Conservation (phyloP, 1,140 invertebrate genomes). For the Harlomillsia oculata region DNA sequence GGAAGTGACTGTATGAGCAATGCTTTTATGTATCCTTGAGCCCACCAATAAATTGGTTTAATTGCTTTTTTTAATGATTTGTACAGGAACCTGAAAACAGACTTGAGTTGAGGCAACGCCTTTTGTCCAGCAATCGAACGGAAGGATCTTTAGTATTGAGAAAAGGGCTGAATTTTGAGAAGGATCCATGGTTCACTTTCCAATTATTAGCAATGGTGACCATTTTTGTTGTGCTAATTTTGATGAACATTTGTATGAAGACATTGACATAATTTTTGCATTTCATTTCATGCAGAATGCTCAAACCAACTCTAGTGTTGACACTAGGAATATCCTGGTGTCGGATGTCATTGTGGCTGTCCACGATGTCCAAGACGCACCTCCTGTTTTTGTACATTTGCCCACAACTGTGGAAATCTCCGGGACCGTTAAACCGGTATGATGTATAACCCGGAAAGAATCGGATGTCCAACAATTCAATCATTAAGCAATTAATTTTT, state of each 20-base stretch:
- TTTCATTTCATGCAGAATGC: constrained; percentile 26
- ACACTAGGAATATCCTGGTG: constrained; percentile 33
- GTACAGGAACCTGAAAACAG: constrained; percentile 17
- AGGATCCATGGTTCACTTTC: constrained; percentile 34
- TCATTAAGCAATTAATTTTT: too few species aligned
- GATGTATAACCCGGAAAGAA: too few species aligned
- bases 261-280: neutral
- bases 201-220: constrained; percentile 33
- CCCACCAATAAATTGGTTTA: too few species aligned
- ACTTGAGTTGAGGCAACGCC: constrained; percentile 26
- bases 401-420: constrained; percentile 26
- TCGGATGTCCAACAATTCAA: too few species aligned
- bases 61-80: too few species aligned
- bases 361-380: constrained; percentile 31
- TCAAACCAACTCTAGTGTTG: constrained; percentile 26
- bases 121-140: constrained; percentile 31
- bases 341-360: constrained; percentile 30
- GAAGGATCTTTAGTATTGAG: constrained; percentile 28
- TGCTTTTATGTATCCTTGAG: too few species aligned
- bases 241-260: neutral
- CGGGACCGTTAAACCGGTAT: constrained; percentile 13
- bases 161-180: constrained; percentile 32
- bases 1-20: too few species aligned
- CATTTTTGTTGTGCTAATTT: constrained; percentile 2
- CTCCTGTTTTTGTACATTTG: constrained; percentile 23